Evolutionary conservation across 2,888 invertebrate genomes (phyloP).

Genomic region (Nemotelus nigrinus): DNA sequence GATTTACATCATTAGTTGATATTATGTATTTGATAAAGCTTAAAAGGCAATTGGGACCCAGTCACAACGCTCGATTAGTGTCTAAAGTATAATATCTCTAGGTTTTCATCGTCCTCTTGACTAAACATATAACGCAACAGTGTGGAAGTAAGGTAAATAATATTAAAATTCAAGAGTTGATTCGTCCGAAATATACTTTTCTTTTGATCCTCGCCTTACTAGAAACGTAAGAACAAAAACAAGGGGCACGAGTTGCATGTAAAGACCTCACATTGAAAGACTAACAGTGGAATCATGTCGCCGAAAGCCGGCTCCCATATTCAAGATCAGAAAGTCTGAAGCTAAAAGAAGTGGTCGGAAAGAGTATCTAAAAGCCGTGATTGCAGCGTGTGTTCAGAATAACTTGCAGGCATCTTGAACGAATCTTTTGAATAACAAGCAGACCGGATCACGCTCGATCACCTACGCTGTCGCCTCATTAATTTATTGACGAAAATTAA

Average conservation of each 20-base stretch:
- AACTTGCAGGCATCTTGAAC: constrained; percentile 2
- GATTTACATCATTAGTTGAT: too few species aligned
- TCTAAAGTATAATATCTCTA: too few species aligned
- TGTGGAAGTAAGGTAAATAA: background rate
- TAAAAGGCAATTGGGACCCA: too few species aligned
- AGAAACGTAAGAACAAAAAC: constrained; percentile 14
- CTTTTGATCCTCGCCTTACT: constrained; percentile 20
- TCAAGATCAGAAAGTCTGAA: constrained; percentile 21
- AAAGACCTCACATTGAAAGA: constrained; percentile 46
- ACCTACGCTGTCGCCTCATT: constrained; percentile 47
- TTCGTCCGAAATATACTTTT: constrained; percentile 15
- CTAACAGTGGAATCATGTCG: constrained; percentile 36
- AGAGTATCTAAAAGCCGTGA: background rate
- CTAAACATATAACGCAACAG: too few species aligned
- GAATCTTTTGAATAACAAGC: constrained; percentile 21
- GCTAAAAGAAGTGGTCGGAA: constrained; percentile 16
- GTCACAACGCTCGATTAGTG: too few species aligned
- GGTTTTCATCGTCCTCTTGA: too few species aligned
- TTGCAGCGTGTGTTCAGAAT: constrained; percentile 4
- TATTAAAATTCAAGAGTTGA: constrained; percentile 38
- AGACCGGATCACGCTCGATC: constrained; percentile 45
- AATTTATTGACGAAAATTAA: constrained; percentile 51
- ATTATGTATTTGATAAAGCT: too few species aligned
- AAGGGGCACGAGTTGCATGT: constrained; percentile 51
- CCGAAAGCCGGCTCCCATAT: constrained; percentile 31